Percentiles rank a stretch among this genome's conserved stretches.
Conservation (phyloP, 2,797 vertebrate genomes). For the Strix occidentalis region DNA sequence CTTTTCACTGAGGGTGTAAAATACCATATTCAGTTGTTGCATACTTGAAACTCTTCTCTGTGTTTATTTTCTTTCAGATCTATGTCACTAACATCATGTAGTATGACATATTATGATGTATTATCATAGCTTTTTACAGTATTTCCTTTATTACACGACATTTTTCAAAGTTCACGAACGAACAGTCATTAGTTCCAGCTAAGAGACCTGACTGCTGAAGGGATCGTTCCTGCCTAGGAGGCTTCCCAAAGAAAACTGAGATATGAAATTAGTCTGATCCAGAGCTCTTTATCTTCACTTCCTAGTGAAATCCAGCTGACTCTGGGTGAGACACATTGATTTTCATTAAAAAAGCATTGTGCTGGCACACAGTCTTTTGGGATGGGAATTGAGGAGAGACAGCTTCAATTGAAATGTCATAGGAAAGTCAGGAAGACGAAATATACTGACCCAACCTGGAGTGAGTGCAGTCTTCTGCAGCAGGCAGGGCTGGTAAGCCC, state of each 20-base stretch:
- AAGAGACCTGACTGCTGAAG: not conserved
- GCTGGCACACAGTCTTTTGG: not conserved
- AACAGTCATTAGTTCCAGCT: not conserved
- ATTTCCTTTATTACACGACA: not conserved
- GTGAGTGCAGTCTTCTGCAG: not conserved
- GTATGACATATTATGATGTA: not conserved
- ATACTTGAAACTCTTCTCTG: not conserved
- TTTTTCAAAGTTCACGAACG: not conserved
- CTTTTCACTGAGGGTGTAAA: not conserved
- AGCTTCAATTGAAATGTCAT: not conserved
- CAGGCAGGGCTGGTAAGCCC: conserved; percentile 52
- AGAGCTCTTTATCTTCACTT: not conserved
- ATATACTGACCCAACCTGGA: not conserved
- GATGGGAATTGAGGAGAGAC: not conserved
- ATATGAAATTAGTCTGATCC: not conserved
- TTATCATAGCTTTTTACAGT: not conserved
- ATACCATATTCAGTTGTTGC: not conserved
- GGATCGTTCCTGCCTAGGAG: not conserved
- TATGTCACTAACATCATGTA: not conserved
- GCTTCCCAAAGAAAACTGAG: not conserved
- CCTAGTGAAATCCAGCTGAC: not conserved
- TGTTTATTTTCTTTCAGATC: not conserved
- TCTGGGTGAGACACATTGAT: rapidly evolving
- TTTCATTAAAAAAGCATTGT: not conserved
- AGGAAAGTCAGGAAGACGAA: not conserved